Evolutionary conservation across 2,113 vertebrate genomes (phyloP).

Genomic region (Hoplias malabaricus): DNA sequence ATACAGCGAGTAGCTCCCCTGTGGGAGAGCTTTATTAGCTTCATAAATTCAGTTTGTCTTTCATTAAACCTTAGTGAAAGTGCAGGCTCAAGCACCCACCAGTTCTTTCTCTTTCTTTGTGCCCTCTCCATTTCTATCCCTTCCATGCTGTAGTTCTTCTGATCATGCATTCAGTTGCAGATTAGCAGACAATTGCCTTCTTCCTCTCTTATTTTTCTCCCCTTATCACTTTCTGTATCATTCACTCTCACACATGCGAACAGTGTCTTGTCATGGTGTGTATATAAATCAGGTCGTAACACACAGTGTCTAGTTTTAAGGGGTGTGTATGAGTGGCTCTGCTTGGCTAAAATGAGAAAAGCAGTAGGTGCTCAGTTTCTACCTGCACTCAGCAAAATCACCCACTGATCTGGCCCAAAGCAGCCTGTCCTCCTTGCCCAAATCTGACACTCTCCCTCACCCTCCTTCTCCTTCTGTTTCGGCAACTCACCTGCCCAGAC

Average conservation of each 20-base stretch:
- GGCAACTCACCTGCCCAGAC: not conserved
- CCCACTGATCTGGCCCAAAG: slow-evolving; percentile 8
- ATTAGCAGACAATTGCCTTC: not conserved
- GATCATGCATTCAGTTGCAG: not conserved
- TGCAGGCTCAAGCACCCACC: not conserved
- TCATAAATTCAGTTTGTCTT: slow-evolving; percentile 51
- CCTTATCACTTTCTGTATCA: slow-evolving; percentile 5
- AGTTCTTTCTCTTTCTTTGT: not conserved
- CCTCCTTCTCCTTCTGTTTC: not conserved
- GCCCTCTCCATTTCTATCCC: not conserved
- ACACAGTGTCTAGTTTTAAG: slow-evolving; percentile 26
- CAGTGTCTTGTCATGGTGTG: not conserved
- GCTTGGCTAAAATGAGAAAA: slow-evolving; percentile 55
- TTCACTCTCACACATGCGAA: not conserved
- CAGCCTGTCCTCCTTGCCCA: not conserved
- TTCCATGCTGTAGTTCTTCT: not conserved
- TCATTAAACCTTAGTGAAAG: slow-evolving; percentile 39
- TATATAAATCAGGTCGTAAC: slow-evolving; percentile 41
- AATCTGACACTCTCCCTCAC: not conserved
- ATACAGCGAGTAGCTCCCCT: slow-evolving; percentile 28
- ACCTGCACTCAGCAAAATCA: slow-evolving; percentile 36
- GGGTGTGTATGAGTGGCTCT: slow-evolving; percentile 30
- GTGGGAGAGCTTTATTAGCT: slow-evolving; percentile 37
- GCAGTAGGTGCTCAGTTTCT: slow-evolving; percentile 39
- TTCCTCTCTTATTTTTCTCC: not conserved